Conservation (phyloP, 1,140 invertebrate species). For the Drosophila tristis region DNA sequence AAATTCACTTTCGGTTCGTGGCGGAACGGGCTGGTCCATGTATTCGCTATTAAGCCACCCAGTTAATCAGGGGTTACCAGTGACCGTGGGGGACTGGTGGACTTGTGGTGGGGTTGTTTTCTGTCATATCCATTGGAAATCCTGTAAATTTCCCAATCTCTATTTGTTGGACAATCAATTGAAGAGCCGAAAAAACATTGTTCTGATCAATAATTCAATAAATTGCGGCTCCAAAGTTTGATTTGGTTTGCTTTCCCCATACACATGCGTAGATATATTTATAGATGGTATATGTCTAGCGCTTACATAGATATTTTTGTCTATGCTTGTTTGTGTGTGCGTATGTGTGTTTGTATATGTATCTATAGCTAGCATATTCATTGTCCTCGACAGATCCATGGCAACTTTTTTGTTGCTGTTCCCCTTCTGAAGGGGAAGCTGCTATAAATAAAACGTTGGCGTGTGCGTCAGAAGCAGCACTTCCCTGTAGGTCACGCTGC, state of each 20-base stretch:
- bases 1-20: constrained; percentile 1
- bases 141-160: constrained; percentile 7
- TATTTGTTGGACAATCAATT: not conserved
- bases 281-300: not conserved
- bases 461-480: constrained; percentile 32
- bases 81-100: too few relatives aligned
- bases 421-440: constrained; percentile 36
- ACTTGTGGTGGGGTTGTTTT: too few relatives aligned
- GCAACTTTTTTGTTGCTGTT: constrained; percentile 18
- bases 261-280: not conserved
- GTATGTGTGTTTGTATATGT: constrained; percentile 7
- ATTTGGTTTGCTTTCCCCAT: constrained; percentile 15
- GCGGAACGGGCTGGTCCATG: not conserved
- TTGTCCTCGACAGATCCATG: constrained; percentile 50
- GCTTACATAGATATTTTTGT: too few relatives aligned
- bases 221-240: constrained; percentile 33
- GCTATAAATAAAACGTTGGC: constrained; percentile 50
- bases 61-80: too few relatives aligned
- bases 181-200: not conserved
- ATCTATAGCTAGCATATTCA: constrained; percentile 29
- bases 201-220: constrained; percentile 33
- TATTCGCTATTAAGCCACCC: constrained; percentile 2
- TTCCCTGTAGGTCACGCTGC: not conserved
- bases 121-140: not conserved
- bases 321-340: not conserved